phyloP scores from a whole-genome alignment of 1,140 invertebrate genomes.

The Lordiphosa mommai region DNA sequence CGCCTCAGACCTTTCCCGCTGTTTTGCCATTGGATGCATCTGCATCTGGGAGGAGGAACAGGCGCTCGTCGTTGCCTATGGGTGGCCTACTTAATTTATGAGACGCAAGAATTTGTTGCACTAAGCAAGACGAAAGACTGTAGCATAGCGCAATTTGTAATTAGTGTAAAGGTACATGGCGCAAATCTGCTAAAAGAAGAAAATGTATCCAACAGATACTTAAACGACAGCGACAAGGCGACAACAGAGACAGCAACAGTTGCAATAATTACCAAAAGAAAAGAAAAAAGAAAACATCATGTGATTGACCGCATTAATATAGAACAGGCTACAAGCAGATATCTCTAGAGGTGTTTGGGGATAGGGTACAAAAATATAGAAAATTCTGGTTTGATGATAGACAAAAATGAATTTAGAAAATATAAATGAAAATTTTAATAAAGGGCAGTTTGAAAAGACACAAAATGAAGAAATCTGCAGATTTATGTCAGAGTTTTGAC shows the following conservation, averaged over 20 bases:
- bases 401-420: too few species aligned
- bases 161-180: slow-evolving; percentile 62
- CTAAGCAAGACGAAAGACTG: slow-evolving; percentile 4
- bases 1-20: slow-evolving; percentile 49
- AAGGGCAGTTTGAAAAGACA: too few species aligned
- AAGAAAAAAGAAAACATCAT: slow-evolving; percentile 40
- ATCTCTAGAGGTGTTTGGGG: too few species aligned
- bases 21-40: slow-evolving; percentile 21
- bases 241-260: slow-evolving; percentile 16
- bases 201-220: slow-evolving; percentile 63
- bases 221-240: slow-evolving; percentile 40
- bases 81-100: slow-evolving; percentile 76
- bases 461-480: too few species aligned
- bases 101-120: slow-evolving; percentile 70
- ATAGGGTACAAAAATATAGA: too few species aligned
- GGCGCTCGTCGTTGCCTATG: slow-evolving; percentile 59
- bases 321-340: slow-evolving; percentile 6
- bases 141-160: slow-evolving; percentile 63
- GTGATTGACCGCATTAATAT: slow-evolving; percentile 63
- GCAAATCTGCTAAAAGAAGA: slow-evolving; percentile 59
- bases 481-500: too few species aligned
- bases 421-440: too few species aligned
- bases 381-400: too few species aligned
- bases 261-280: slow-evolving; percentile 43
- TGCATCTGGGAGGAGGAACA: background rate